A percentile compares a stretch with the other conserved stretches of the same genome.
Conservation (phyloP, 2,888 invertebrate genomes). For the Pachliopta kotzebuea region DNA sequence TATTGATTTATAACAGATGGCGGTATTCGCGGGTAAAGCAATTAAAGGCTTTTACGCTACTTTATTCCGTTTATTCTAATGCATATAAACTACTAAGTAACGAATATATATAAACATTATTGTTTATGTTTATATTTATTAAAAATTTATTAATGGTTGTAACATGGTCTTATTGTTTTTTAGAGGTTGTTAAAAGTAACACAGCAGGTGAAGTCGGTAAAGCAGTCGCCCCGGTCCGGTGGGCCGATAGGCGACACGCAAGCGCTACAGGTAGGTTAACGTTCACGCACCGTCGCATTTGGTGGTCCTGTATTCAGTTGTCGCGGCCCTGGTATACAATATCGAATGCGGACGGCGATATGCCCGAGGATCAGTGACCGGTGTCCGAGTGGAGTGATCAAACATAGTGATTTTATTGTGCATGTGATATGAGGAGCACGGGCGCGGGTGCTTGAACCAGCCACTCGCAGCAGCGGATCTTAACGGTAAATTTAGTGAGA, state of each 20-base stretch:
- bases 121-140: not conserved
- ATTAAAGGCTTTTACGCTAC: slow-evolving; percentile 54
- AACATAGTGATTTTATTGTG: slow-evolving; percentile 54
- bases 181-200: slow-evolving; percentile 54
- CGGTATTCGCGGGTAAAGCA: slow-evolving; percentile 47
- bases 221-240: slow-evolving; percentile 60
- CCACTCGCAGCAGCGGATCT: slow-evolving; percentile 59
- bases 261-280: slow-evolving; percentile 78
- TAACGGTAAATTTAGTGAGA: slow-evolving; percentile 74
- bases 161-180: not conserved
- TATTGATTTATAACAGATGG: slow-evolving; percentile 46
- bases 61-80: slow-evolving; percentile 8
- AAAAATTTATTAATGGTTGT: not conserved
- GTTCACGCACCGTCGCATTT: slow-evolving; percentile 77
- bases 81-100: not conserved
- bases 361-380: slow-evolving; percentile 63
- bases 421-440: slow-evolving; percentile 58
- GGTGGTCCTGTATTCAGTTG: slow-evolving; percentile 68
- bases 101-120: not conserved
- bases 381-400: slow-evolving; percentile 69
- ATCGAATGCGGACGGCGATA: slow-evolving; percentile 54
- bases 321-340: slow-evolving; percentile 59
- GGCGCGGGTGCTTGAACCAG: slow-evolving; percentile 53
- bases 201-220: slow-evolving; percentile 61
- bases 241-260: slow-evolving; percentile 68